Percentiles rank a stretch among this genome's conserved stretches.
These are phyloP conservation scores for Acleris cristana DNA, from an alignment of 2,888 invertebrate species.

Conservation along the genomic window DNA sequence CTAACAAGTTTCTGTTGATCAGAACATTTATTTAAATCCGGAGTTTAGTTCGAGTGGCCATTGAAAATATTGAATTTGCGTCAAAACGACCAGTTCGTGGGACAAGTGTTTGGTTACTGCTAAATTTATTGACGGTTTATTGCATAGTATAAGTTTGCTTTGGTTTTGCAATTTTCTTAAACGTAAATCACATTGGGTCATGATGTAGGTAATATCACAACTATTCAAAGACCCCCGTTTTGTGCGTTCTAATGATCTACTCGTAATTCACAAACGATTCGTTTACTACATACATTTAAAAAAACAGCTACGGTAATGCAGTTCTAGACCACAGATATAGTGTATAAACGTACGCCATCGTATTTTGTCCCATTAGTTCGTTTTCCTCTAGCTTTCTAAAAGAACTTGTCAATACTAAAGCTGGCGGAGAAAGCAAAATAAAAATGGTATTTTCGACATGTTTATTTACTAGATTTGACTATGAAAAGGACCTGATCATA, in stretches of 20 bases:
- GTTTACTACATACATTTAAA: too few species aligned
- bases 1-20: slow-evolving; percentile 38
- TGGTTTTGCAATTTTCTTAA: slow-evolving; percentile 13
- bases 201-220: neutral
- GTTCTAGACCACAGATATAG: too few species aligned
- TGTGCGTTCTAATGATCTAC: neutral
- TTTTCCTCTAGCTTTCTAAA: too few species aligned
- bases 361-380: too few species aligned
- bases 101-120: slow-evolving; percentile 53
- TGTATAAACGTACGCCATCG: too few species aligned
- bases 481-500: too few species aligned
- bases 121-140: slow-evolving; percentile 48
- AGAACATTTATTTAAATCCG: slow-evolving; percentile 50
- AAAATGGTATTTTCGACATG: too few species aligned
- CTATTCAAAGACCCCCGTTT: neutral
- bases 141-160: slow-evolving; percentile 16
- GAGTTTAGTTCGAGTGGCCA: slow-evolving; percentile 45
- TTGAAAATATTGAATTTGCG: slow-evolving; percentile 55
- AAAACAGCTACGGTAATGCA: too few species aligned
- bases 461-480: too few species aligned
- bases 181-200: neutral
- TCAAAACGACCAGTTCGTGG: slow-evolving; percentile 47
- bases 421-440: too few species aligned
- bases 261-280: neutral
- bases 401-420: too few species aligned